Base-by-base conservation (phyloP, 2,113 vertebrate species). In the Megaceryle maxima region DNA sequence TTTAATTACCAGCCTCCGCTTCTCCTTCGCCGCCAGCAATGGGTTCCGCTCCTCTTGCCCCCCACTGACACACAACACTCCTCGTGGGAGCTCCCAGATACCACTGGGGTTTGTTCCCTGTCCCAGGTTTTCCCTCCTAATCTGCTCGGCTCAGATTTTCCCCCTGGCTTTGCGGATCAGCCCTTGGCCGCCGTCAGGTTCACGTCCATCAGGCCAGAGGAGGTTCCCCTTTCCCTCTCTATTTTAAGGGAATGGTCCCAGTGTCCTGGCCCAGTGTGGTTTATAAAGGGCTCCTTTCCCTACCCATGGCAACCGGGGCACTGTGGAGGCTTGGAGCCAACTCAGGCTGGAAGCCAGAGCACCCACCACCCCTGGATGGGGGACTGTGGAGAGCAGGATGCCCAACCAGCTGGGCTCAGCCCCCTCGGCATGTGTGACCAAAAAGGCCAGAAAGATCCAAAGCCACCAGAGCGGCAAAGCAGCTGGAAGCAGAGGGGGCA, bases 301-400 rank as follows among this genome's bases (percentile, higher is more conserved):
- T 19, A 48, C 33, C 33, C 12, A 4, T 41, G 16, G 48, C 29
- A 13, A 6, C 28, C 2, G 12, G 56, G 29, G 39, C 7, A 16
- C 26, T 8, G 1, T 1, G 2, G 18, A 22, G 60, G 22, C 51
- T 64, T 13, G 24, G 29, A 19, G 74, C 35, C 9, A 19, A 13
- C 17, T 35, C 2, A 2, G 41, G 28, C 41, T 13, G 53, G n/a
- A 35, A 55, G 48, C 22, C 3, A 1, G 25, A 83, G 14, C 66
- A 26, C 17, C 60, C 53, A 4, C 16, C 84, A 5, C 35, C n/a
- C 66, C 56, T 5, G 33, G 56, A 9, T 16, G 39, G 17, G 29
- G 21, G 18, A 35, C 0, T 13, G 39, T 35, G 43, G 35, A 8
- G 16, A 44, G 64, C 3, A 2, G 64, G n/a, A 22, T 0, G 5